Evolutionary conservation across 1,140 invertebrate species (phyloP), one percentile per base, ranked within the genome.

Genomic region (Drosophila funebris): DNA sequence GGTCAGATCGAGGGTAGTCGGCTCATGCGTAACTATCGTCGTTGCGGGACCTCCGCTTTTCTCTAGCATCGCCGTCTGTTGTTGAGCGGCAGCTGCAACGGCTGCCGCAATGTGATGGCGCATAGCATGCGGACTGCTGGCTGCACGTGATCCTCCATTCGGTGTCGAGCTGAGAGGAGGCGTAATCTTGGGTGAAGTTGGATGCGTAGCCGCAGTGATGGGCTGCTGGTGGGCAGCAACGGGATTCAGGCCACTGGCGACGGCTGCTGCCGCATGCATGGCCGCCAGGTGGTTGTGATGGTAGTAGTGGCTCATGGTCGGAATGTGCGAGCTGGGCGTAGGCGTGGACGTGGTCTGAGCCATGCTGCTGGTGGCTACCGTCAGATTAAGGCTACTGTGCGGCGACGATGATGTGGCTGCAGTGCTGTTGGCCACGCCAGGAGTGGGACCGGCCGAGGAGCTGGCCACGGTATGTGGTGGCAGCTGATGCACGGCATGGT

Each of bases 171-270:
- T 33, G 2, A 84, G 68, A 2, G 81, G 81, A 2, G 84, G 70
- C 20, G 85, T 73, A 2, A 88, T 89, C 56, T 90, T 90, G 1
- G 88, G 88, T n/a, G 89, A 91, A 7, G 82, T 84, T 11, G 87
- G 62, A 73, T 76, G 84, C 37, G 74, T 27, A 0, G 60, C 62
- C 3, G 36, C 46, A 20, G 60, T 60, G 1, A 83, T 33, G 0
- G 82, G 76, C 63, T 90, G 88, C 36, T 91, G 90, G 43, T 91
- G 90, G 20, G 90, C 84, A 16, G 90, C 81, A n/a, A 81, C 71
- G 0, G 90, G 87, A 3, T 78, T 74, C 7, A 88, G 9, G 8
- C 80, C 83, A 54, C 74, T 81, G 60, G 76, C 83, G 6, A 77
- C 83, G 3, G 77, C 81, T 1, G 77, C 81, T 3, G 85, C 76